Evolutionary conservation across 2,888 invertebrate genomes (phyloP).

Genomic region (Melolontha melolontha): DNA sequence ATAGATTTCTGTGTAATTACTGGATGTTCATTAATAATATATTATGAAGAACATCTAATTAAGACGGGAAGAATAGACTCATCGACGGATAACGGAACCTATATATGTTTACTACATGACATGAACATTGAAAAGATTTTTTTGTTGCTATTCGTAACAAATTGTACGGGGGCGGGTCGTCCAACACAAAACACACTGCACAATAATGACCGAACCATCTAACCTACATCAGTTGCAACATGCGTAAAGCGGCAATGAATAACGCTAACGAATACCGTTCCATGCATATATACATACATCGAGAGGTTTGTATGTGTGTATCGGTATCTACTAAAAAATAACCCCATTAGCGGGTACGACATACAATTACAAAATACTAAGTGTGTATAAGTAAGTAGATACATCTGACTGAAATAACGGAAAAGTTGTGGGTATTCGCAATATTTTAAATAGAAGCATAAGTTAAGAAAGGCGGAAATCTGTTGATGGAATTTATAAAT

Average conservation of each 20-base stretch:
- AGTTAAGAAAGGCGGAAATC: constrained; percentile 34
- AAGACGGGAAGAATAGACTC: constrained; percentile 3
- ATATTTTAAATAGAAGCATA: constrained; percentile 27
- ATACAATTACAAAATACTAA: no score
- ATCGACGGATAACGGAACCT: constrained; percentile 21
- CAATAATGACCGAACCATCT: constrained; percentile 19
- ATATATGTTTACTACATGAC: constrained; percentile 4
- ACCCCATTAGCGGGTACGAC: constrained; percentile 16
- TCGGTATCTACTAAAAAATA: constrained; percentile 23
- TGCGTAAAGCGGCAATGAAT: constrained; percentile 21
- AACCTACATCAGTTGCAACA: constrained; percentile 18
- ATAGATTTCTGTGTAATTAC: neutral
- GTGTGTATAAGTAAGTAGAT: neutral
- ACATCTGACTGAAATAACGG: constrained; percentile 24
- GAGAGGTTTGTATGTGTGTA: neutral
- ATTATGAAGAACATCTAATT: neutral
- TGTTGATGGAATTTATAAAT: no score
- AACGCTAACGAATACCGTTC: constrained; percentile 31
- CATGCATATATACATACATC: neutral
- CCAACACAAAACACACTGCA: constrained; percentile 3
- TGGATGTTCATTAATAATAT: neutral
- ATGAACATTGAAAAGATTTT: constrained; percentile 17
- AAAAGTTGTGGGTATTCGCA: constrained; percentile 2
- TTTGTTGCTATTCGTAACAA: constrained; percentile 25
- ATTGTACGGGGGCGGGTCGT: constrained; percentile 19